Conservation (phyloP, 2,888 invertebrate genomes). For the Pachycephus smyrnensis region DNA sequence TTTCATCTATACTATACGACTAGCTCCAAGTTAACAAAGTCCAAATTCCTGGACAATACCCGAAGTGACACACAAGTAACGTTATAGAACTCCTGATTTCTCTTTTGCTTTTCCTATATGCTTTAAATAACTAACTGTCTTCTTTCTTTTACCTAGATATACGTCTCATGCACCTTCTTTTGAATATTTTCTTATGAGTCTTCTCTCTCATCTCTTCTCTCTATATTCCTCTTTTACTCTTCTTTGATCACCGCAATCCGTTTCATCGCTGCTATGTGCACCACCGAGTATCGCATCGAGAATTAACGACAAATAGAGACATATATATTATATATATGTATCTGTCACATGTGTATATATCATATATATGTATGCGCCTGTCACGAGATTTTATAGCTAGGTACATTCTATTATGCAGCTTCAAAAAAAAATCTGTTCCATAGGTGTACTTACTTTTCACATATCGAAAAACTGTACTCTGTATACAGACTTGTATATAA, state of each 20-base stretch:
- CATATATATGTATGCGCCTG: conserved; percentile 15
- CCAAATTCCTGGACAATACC: neutral
- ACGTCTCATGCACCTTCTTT: conserved; percentile 15
- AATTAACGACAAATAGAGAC: neutral
- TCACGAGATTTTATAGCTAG: conserved; percentile 16
- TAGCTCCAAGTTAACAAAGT: neutral
- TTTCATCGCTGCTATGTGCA: neutral
- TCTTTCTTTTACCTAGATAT: conserved; percentile 13
- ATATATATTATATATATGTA: neutral
- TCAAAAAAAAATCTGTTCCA: conserved; percentile 39
- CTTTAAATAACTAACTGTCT: conserved; percentile 30
- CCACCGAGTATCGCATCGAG: neutral
- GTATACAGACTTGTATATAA: conserved; percentile 19
- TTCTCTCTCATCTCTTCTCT: conserved; percentile 15
- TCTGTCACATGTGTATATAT: neutral
- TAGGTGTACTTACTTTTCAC: conserved; percentile 55
- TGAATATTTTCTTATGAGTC: conserved; percentile 6
- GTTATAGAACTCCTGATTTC: conserved; percentile 49
- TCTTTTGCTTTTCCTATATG: conserved; percentile 40
- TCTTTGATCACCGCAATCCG: neutral
- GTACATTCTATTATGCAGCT: neutral
- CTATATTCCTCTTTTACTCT: neutral
- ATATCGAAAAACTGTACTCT: conserved; percentile 43
- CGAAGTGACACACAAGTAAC: neutral
- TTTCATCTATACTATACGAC: neutral